Evolutionary conservation across 2,888 invertebrate species (phyloP).

Genomic region (Tiliacea aurago): DNA sequence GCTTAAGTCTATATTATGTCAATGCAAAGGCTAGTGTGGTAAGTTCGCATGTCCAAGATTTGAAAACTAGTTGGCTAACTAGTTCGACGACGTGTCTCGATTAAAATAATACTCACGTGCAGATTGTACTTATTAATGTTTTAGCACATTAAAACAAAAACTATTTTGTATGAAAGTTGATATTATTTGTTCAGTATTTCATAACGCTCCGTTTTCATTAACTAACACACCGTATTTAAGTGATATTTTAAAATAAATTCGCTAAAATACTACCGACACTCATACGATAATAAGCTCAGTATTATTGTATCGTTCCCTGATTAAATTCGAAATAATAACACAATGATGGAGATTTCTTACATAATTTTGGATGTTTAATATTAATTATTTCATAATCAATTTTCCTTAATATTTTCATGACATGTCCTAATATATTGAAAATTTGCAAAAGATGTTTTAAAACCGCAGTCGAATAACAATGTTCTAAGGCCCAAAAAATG

Average conservation of each 20-base stretch:
- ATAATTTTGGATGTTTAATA: not conserved
- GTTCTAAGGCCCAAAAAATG: not conserved
- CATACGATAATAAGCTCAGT: not conserved
- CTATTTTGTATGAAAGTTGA: not conserved
- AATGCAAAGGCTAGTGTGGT: too few relatives aligned
- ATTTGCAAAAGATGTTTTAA: not conserved
- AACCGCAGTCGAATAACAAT: not conserved
- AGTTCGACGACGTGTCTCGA: too few relatives aligned
- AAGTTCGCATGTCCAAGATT: too few relatives aligned
- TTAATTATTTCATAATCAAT: not conserved
- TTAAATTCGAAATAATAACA: constrained; percentile 1
- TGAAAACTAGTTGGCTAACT: too few relatives aligned
- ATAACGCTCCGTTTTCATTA: not conserved
- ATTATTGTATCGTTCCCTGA: not conserved
- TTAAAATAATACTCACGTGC: too few relatives aligned
- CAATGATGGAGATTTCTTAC: not conserved
- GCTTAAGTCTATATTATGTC: too few relatives aligned
- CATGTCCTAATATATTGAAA: not conserved
- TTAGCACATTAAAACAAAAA: too few relatives aligned
- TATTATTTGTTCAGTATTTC: not conserved
- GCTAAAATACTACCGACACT: too few relatives aligned
- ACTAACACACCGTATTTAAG: not conserved
- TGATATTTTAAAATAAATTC: constrained; percentile 4
- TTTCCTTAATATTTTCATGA: not conserved
- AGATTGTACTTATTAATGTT: not conserved